A percentile compares a stretch with the other conserved stretches of the same genome.
Evolutionary conservation across 2,797 vertebrate species (phyloP).

Genomic region (Cossypha niveicapilla): DNA sequence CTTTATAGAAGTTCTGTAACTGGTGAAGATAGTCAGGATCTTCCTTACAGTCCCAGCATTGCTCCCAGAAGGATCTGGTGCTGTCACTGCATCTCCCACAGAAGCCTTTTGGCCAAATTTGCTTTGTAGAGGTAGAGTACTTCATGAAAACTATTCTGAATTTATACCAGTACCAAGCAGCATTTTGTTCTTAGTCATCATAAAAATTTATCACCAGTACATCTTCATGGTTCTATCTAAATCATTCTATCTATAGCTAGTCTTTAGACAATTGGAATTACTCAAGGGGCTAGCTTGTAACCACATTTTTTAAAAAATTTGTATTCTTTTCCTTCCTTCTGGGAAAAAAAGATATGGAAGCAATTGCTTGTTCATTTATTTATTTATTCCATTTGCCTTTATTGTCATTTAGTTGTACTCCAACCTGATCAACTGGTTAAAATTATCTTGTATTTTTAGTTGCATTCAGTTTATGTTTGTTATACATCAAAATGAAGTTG

Average conservation of each 20-base stretch:
- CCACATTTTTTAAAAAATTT: accelerated
- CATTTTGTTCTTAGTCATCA: neutral
- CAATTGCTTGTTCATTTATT: neutral
- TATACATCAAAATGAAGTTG: neutral
- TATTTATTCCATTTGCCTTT: neutral
- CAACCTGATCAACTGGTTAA: neutral
- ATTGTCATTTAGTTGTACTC: neutral
- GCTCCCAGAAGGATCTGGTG: neutral
- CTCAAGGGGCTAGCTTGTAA: neutral
- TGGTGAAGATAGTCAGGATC: neutral
- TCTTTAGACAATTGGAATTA: neutral
- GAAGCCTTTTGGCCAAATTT: neutral
- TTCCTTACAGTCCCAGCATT: neutral
- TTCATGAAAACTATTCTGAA: neutral
- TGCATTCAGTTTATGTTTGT: neutral
- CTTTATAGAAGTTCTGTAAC: neutral
- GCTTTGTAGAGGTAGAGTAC: neutral
- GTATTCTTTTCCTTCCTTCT: neutral
- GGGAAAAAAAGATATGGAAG: neutral
- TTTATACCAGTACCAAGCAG: neutral
- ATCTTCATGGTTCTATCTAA: neutral
- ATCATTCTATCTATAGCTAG: neutral
- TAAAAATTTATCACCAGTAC: neutral
- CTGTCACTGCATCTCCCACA: neutral
- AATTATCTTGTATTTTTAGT: neutral